Base-by-base conservation (phyloP, 2,888 invertebrate species). In the Elegia similella region DNA sequence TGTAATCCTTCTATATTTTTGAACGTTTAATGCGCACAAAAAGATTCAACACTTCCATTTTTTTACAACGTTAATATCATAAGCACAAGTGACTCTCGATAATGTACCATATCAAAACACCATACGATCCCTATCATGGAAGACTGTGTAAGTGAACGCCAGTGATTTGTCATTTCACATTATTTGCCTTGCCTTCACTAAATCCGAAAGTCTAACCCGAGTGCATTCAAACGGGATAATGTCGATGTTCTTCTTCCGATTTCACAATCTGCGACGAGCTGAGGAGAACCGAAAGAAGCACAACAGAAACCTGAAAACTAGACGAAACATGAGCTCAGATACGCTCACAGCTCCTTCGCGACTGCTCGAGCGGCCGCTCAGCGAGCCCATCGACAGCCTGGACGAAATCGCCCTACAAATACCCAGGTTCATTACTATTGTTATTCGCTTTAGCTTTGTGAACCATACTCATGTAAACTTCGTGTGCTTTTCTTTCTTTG, bases 211-310 rank as follows among this genome's bases (percentile, higher is more conserved):
- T 53, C 57, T 42, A n/a, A 44, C 48, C 38, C 58, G 53, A 66
- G 72, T 76, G 70, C 57, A 62, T 55, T 16, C 55, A 68, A 69
- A 62, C 59, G 52, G 62, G 70, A 76, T 92, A 92, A 97, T 97
- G 97, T 97, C 97, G 93, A 95, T 97, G 94, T 97, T 97, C 94
- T 97, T 97, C 95, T 97, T 97, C 92, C 97, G 97, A 75, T 95
- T 97, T 86, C 97, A 96, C 94, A 97, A 96, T 92, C 94, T 96
- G 83, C 96, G 95, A 87, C 95, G 97, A 65, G 95, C 95, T 84
- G 96, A 96, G 91, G 96, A 96, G 87, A 84, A 78, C 53, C 77
- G 83, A 63, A 82, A 75, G 72, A 83, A 78, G 71, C 63, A 68
- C 63, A 73, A 65, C 64, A 75, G 72, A 68, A 74, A 70, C 64